Conservation (phyloP, 2,113 vertebrate species). For the Grus americana region DNA sequence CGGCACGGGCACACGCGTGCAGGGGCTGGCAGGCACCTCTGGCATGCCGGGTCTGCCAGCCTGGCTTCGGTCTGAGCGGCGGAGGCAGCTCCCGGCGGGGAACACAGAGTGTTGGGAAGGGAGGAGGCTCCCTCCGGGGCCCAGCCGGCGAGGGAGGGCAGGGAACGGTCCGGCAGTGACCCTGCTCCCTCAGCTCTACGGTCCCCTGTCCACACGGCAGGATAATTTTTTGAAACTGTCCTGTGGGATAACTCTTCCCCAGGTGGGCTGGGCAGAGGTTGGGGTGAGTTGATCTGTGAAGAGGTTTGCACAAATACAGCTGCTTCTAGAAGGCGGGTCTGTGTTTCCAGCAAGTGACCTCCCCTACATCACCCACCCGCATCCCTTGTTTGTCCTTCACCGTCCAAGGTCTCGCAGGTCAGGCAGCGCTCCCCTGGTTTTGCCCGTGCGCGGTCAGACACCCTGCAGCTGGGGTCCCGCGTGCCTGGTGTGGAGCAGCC, state of each 20-base stretch:
- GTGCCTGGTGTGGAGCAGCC: no score
- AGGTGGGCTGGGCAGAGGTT: background rate
- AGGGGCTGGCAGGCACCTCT: background rate
- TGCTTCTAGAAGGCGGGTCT: background rate
- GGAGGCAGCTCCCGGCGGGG: no score
- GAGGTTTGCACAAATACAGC: background rate
- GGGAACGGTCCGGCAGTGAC: background rate
- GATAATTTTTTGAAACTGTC: background rate
- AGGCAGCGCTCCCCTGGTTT: background rate
- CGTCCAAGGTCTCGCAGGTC: background rate
- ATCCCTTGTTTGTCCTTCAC: background rate
- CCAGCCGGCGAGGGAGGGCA: background rate
- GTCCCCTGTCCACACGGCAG: fast-evolving
- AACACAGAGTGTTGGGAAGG: background rate
- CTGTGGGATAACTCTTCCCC: background rate
- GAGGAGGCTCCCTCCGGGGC: background rate
- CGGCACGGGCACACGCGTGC: fast-evolving
- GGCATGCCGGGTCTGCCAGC: background rate
- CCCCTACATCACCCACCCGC: background rate
- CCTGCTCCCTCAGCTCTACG: background rate
- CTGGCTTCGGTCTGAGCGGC: background rate
- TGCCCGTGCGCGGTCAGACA: no score
- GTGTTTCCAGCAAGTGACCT: background rate
- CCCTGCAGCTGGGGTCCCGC: background rate
- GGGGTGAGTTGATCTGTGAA: background rate